A percentile compares a stretch with the other conserved stretches of the same genome.
These are phyloP conservation scores for Melanchra persicariae DNA, from an alignment of 2,888 invertebrate genomes.

Conservation along the genomic window DNA sequence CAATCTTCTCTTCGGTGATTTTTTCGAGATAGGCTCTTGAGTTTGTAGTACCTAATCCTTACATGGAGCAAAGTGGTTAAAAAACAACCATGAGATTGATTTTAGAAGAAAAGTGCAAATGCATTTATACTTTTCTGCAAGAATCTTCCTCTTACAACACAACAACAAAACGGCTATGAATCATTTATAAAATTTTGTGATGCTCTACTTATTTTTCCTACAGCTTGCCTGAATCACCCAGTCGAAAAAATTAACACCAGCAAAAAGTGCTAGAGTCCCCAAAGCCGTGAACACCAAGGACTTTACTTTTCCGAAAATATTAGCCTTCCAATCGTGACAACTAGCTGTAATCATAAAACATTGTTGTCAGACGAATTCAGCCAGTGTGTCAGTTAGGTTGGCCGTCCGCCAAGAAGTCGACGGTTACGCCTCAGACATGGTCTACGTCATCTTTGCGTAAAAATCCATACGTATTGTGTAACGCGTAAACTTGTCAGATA, in stretches of 20 bases:
- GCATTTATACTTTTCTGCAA: not conserved
- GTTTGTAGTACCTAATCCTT: not conserved
- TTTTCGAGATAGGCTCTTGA: not conserved
- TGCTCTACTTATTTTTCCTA: not conserved
- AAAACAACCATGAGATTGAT: not conserved
- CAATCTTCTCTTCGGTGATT: no score
- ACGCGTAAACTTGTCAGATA: slow-evolving; percentile 45
- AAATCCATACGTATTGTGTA: slow-evolving; percentile 68
- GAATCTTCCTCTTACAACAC: no score
- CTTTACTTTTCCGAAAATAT: slow-evolving; percentile 24
- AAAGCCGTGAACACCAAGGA: not conserved
- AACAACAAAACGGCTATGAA: no score
- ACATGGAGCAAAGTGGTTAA: not conserved
- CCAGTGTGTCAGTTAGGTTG: slow-evolving; percentile 64
- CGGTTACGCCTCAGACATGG: slow-evolving; percentile 55
- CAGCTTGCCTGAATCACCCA: no score
- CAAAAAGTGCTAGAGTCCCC: not conserved
- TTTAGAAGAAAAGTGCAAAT: not conserved
- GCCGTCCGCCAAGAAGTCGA: slow-evolving; percentile 58
- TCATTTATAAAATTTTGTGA: no score
- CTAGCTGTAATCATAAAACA: slow-evolving; percentile 43
- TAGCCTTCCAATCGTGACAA: slow-evolving; percentile 48
- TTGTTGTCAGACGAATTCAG: slow-evolving; percentile 58
- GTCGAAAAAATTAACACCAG: not conserved
- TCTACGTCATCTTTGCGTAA: slow-evolving; percentile 65